phyloP scores from a whole-genome alignment of 2,113 vertebrate species.

The Sinocyclocheilus anshuiensis region DNA sequence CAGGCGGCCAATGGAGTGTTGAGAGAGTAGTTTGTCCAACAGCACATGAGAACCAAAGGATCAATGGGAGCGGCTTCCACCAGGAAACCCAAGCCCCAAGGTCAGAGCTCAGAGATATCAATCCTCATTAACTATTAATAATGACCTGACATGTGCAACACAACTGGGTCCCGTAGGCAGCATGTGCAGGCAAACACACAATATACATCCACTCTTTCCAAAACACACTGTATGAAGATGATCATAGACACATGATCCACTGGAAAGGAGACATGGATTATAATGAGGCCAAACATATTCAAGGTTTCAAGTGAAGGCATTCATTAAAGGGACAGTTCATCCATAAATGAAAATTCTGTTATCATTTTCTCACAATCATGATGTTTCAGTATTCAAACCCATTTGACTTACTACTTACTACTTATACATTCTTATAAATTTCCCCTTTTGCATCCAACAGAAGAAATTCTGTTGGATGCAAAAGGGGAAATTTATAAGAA shows the following conservation, averaged over 20 bases:
- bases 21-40: slow-evolving; percentile 60
- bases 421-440: not conserved
- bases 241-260: slow-evolving; percentile 27
- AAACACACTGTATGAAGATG: slow-evolving; percentile 26
- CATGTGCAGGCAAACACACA: slow-evolving; percentile 41
- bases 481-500: not conserved
- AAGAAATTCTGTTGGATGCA: too few species aligned
- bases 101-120: slow-evolving; percentile 73
- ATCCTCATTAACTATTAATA: slow-evolving; percentile 80
- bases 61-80: slow-evolving; percentile 74
- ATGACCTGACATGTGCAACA: slow-evolving; percentile 57
- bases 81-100: slow-evolving; percentile 72
- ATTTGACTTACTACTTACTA: not conserved
- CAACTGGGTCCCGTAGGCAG: not conserved
- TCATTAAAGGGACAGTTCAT: not conserved
- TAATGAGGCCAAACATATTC: not conserved
- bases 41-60: slow-evolving; percentile 67
- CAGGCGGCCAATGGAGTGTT: slow-evolving; percentile 47
- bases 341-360: not conserved
- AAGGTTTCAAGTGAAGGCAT: not conserved
- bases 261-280: not conserved
- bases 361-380: not conserved
- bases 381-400: not conserved
- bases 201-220: slow-evolving; percentile 21
- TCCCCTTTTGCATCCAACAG: too few species aligned